These are phyloP conservation scores for Trachelipus rathkii DNA, from an alignment of 1,140 invertebrate genomes.

Conservation along the genomic window DNA sequence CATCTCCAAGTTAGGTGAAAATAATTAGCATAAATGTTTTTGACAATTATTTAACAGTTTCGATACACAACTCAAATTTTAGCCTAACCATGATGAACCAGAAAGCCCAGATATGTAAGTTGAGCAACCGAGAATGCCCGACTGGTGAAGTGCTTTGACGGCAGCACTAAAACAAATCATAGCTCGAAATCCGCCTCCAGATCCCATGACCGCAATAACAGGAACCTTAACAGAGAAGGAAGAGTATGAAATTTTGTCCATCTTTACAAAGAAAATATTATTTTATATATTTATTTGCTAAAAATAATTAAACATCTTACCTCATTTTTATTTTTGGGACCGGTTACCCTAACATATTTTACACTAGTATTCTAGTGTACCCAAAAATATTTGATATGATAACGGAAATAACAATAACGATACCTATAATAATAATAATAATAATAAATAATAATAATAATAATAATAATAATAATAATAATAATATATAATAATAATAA, in stretches of 20 bases:
- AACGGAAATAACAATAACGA: too few species aligned
- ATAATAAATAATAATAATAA: neutral
- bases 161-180: slow-evolving; percentile 54
- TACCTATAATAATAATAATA: slow-evolving; percentile 33
- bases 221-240: slow-evolving; percentile 49
- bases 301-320: slow-evolving; percentile 42
- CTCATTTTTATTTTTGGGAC: slow-evolving; percentile 48
- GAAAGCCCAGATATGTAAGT: slow-evolving; percentile 53
- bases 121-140: slow-evolving; percentile 52
- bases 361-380: too few species aligned
- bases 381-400: too few species aligned
- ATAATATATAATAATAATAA: neutral
- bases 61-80: too few species aligned
- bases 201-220: slow-evolving; percentile 53
- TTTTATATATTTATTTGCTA: too few species aligned
- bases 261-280: too few species aligned
- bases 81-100: slow-evolving; percentile 53
- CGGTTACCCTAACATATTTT: slow-evolving; percentile 49
- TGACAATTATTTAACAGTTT: too few species aligned
- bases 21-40: too few species aligned
- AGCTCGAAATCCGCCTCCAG: slow-evolving; percentile 56
- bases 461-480: neutral
- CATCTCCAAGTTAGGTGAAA: too few species aligned
- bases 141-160: slow-evolving; percentile 52
- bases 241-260: too few species aligned